Conservation (phyloP, 1,140 invertebrate species). For the Phthorimaea operculella region DNA sequence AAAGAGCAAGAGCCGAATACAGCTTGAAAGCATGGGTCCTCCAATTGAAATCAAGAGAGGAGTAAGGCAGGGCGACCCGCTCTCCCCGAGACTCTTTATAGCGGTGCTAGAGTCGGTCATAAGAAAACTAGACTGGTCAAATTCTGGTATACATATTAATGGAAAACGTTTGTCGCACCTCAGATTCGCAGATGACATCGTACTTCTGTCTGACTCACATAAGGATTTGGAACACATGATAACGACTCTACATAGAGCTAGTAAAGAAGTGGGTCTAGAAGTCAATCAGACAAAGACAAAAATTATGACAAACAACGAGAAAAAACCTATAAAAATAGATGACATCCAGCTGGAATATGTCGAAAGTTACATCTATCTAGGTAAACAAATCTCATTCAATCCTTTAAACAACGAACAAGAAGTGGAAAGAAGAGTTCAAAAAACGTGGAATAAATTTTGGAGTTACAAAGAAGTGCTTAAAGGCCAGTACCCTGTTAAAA, state of each 20-base stretch:
- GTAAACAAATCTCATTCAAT: not conserved
- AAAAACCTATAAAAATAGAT: not conserved
- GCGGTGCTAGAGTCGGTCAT: slow-evolving; percentile 13
- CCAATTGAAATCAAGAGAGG: slow-evolving; percentile 7
- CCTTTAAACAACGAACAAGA: not conserved
- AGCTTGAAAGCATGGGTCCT: slow-evolving; percentile 3
- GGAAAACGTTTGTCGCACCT: slow-evolving; percentile 14
- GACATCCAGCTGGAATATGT: not conserved
- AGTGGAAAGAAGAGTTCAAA: not conserved
- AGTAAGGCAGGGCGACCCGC: slow-evolving; percentile 14
- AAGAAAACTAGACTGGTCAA: slow-evolving; percentile 11
- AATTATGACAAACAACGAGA: not conserved
- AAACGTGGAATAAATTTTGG: slow-evolving; percentile 4
- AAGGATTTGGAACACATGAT: slow-evolving; percentile 1
- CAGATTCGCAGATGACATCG: slow-evolving; percentile 18
- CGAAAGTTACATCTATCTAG: not conserved
- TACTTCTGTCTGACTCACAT: not conserved
- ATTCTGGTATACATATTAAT: slow-evolving; percentile 10
- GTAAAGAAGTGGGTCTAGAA: slow-evolving; percentile 2
- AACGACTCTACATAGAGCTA: not conserved
- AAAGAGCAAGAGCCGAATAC: slow-evolving; percentile 11
- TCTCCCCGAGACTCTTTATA: slow-evolving; percentile 18
- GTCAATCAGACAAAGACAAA: not conserved
- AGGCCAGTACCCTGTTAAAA: too few species aligned
- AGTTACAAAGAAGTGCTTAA: slow-evolving; percentile 1